Evolutionary conservation across 2,888 invertebrate species (phyloP), one percentile per base, ranked within the genome.

Genomic region (Drosophila tripunctata): DNA sequence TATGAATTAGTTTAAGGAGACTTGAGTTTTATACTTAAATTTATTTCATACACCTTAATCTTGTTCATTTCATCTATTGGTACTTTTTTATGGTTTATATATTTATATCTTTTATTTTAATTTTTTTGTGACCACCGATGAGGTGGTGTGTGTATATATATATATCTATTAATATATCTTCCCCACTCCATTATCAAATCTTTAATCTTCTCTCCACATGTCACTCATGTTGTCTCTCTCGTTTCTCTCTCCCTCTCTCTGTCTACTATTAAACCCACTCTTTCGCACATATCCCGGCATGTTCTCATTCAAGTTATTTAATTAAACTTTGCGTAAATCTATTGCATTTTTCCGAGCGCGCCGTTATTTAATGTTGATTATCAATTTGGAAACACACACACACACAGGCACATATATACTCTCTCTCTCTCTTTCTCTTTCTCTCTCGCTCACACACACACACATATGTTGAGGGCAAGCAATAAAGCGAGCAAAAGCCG

Each of bases 331-430:
- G 6, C 40, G 51, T 36, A 44, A 74, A 63, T 74, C 48, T 19
- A 56, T 64, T 52, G 47, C 24, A 40, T 45, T 45, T 47, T 54
- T 67, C 48, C 40, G 17, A 38, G 27, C 44, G 4, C 36, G 41
- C 61, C 54, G 45, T 67, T 74, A 67, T 67, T 72, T 63, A 63
- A 73, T 67, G 68, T 63, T 65, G 60, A 65, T 71, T 71, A 71
- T 66, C 56, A 66, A 71, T 66, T 71, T 61, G 48, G 35, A 57
- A 7, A 33, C 43, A 19, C 38, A 60, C 41, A 43, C 40, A 44
- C 36, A 24, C 31, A 43, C 47, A 58, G n/a, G n/a, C 27, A 36
- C 27, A 44, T 17, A 21, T 22, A 47, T 27, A 30, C 17, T 62
- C 12, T 62, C 43, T 48, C 36, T 63, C 33, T 27, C 30, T 33